phyloP scores from a whole-genome alignment of 1,140 invertebrate genomes.

The Scaptomyza pallida region DNA sequence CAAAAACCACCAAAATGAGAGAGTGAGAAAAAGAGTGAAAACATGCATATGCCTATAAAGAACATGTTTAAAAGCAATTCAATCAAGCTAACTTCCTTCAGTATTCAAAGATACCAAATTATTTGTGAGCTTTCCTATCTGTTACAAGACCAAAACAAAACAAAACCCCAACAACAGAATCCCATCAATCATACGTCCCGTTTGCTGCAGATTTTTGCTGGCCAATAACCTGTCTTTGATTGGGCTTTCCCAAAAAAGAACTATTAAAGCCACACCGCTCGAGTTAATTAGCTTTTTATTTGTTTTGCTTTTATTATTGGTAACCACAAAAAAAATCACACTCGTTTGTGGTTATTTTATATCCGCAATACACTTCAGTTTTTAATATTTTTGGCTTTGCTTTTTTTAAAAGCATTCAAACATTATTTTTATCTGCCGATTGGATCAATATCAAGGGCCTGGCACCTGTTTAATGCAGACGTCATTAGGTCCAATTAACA shows the following conservation, averaged over 20 bases:
- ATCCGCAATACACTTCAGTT: conserved; percentile 19
- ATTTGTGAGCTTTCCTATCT: conserved; percentile 19
- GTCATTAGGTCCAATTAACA: background rate
- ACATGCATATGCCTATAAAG: background rate
- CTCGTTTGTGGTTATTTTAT: conserved; percentile 7
- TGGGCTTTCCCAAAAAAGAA: conserved; percentile 22
- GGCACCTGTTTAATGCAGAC: background rate
- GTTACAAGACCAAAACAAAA: conserved; percentile 20
- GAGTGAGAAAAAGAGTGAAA: conserved; percentile 7
- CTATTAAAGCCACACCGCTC: no score
- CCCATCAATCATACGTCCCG: background rate
- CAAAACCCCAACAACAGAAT: background rate
- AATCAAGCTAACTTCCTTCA: conserved; percentile 29
- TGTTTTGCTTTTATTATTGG: background rate
- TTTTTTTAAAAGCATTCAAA: background rate
- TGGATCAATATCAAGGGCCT: conserved; percentile 10
- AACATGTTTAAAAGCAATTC: conserved; percentile 26
- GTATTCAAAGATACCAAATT: conserved; percentile 7
- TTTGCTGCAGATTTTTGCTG: conserved; percentile 1
- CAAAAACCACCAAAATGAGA: background rate
- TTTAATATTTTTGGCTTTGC: background rate
- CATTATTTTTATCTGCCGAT: conserved; percentile 2
- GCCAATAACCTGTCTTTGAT: conserved; percentile 9
- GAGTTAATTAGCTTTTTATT: background rate
- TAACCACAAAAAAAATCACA: conserved; percentile 6